These are phyloP conservation scores for Mastomys natalensis DNA, from an alignment of 2,113 vertebrate genomes.

Conservation along the genomic window DNA sequence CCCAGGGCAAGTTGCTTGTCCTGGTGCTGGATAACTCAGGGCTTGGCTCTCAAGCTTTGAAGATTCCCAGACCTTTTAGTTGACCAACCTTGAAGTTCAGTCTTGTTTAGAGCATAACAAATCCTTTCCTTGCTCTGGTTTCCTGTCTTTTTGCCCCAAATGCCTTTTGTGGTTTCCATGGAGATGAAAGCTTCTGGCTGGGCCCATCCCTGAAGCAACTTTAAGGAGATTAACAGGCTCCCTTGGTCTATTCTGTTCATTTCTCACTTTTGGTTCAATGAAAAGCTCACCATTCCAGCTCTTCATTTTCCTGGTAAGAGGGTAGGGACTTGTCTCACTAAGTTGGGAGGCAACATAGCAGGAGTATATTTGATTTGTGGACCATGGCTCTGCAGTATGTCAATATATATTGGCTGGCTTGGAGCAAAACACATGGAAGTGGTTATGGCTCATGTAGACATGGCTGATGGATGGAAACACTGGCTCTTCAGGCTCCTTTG, in stretches of 20 bases:
- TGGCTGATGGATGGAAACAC: background rate
- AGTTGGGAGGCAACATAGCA: background rate
- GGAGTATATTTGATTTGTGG: background rate
- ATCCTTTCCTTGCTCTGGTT: background rate
- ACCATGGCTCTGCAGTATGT: background rate
- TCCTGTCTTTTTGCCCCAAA: constrained; percentile 61
- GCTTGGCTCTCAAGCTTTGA: background rate
- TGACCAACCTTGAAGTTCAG: background rate
- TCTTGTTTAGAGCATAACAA: background rate
- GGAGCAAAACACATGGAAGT: background rate
- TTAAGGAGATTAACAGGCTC: constrained; percentile 23
- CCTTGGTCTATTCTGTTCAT: background rate
- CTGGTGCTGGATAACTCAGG: background rate
- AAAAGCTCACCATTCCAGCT: background rate
- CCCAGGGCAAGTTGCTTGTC: background rate
- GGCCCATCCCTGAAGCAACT: background rate
- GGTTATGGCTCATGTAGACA: background rate
- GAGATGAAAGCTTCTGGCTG: constrained; percentile 47
- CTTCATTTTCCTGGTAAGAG: background rate
- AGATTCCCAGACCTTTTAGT: background rate
- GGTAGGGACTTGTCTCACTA: background rate
- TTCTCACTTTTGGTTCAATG: constrained; percentile 32
- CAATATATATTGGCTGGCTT: background rate
- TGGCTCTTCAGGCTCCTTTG: background rate
- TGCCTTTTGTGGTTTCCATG: constrained; percentile 58